Evolutionary conservation across 2,888 invertebrate species (phyloP).

Genomic region (Aspidiotus destructor): DNA sequence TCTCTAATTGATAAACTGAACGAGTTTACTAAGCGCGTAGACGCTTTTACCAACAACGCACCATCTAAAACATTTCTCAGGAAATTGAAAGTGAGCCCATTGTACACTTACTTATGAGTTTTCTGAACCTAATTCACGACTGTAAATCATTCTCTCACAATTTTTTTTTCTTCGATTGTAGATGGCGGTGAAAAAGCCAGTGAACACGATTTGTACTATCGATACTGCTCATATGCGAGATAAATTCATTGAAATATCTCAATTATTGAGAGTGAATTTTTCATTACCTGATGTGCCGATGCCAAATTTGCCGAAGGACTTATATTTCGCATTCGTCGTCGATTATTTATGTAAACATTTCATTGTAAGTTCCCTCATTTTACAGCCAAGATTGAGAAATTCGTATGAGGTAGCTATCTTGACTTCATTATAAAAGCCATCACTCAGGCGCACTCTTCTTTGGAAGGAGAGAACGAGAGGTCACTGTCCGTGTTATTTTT

Average conservation of each 20-base stretch:
- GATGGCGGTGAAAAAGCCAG: conserved; percentile 63
- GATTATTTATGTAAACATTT: conserved; percentile 18
- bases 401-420: background rate
- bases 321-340: conserved; percentile 13
- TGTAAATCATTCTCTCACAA: background rate
- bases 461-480: too few species aligned
- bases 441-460: too few species aligned
- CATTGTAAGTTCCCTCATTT: conserved; percentile 7
- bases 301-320: conserved; percentile 5
- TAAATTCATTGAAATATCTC: conserved; percentile 65
- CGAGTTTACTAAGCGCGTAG: background rate
- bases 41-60: conserved; percentile 4
- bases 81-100: conserved; percentile 5
- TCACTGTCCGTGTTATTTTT: too few species aligned
- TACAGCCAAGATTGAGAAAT: background rate
- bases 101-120: background rate
- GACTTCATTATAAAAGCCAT: too few species aligned
- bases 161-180: background rate
- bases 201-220: conserved; percentile 74
- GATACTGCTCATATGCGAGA: conserved; percentile 61
- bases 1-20: background rate
- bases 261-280: conserved; percentile 46
- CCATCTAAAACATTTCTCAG: background rate
- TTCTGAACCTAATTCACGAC: background rate
- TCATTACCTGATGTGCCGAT: background rate